These are phyloP conservation scores for Origma solitaria DNA, from an alignment of 2,113 vertebrate genomes.

Conservation along the genomic window DNA sequence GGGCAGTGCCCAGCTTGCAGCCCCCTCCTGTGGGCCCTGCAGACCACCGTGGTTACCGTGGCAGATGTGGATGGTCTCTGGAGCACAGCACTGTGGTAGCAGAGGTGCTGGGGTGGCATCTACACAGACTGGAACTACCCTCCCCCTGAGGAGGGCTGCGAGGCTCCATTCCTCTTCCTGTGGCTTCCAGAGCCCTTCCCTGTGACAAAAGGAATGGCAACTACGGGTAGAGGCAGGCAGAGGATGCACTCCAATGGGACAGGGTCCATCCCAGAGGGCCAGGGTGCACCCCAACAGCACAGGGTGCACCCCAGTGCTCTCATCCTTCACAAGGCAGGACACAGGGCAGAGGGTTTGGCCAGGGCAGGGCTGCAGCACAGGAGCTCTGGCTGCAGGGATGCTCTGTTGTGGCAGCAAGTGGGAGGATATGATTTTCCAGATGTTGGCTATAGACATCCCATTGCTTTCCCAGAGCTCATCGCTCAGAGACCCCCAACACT, in stretches of 20 bases:
- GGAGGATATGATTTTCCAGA: not conserved
- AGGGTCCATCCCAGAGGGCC: not conserved
- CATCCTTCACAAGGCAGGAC: not conserved
- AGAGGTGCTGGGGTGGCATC: not conserved
- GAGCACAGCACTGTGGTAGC: accelerated
- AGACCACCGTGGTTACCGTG: accelerated
- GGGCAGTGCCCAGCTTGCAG: not conserved
- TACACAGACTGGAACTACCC: not conserved
- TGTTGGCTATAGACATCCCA: not conserved
- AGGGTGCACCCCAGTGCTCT: not conserved
- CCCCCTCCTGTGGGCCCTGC: accelerated
- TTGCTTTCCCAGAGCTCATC: not conserved
- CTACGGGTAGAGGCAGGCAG: not conserved
- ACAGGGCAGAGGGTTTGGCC: not conserved
- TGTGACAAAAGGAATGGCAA: not conserved
- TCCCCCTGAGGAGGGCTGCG: not conserved
- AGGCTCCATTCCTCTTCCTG: not conserved
- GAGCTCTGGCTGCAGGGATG: not conserved
- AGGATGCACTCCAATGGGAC: not conserved
- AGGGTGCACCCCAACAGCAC: not conserved
- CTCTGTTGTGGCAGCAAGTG: accelerated
- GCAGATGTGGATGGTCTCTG: accelerated
- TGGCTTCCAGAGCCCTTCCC: no score
- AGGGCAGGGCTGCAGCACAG: no score
- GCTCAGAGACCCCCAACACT: not conserved